Evolutionary conservation across 2,888 invertebrate genomes (phyloP).

Genomic region (Drosophila rubida): DNA sequence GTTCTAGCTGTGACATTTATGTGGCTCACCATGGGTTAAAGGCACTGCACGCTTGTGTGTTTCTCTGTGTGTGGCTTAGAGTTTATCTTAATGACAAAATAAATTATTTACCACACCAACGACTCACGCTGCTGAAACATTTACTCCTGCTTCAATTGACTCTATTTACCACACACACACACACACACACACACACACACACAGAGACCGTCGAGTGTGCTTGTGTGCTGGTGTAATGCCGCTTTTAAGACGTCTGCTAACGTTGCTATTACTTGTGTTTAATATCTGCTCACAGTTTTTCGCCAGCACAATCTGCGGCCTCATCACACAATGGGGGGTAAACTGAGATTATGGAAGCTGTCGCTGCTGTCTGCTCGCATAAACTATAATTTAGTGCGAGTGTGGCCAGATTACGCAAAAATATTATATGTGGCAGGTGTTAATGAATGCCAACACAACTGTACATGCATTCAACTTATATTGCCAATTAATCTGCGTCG

Average conservation of each 20-base stretch:
- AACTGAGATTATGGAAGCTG: neutral
- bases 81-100: conserved; percentile 79
- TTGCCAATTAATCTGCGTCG: neutral
- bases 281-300: conserved; percentile 47
- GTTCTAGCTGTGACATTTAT: conserved; percentile 54
- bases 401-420: conserved; percentile 4
- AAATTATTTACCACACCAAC: conserved; percentile 70
- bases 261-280: conserved; percentile 49
- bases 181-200: neutral
- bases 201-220: neutral
- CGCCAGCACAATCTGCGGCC: conserved; percentile 4
- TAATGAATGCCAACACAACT: neutral
- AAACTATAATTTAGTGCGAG: neutral
- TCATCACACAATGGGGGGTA: conserved; percentile 11
- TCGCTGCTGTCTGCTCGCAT: conserved; percentile 22
- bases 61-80: conserved; percentile 49
- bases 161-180: conserved; percentile 44
- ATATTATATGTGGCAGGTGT: neutral
- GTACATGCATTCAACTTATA: neutral
- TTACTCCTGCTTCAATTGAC: conserved; percentile 65
- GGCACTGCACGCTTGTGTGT: conserved; percentile 12
- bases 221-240: conserved; percentile 44
- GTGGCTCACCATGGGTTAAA: conserved; percentile 53
- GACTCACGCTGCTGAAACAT: conserved; percentile 12
- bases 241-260: conserved; percentile 56